Conservation (phyloP, 2,113 vertebrate species). For the Perca fluviatilis region DNA sequence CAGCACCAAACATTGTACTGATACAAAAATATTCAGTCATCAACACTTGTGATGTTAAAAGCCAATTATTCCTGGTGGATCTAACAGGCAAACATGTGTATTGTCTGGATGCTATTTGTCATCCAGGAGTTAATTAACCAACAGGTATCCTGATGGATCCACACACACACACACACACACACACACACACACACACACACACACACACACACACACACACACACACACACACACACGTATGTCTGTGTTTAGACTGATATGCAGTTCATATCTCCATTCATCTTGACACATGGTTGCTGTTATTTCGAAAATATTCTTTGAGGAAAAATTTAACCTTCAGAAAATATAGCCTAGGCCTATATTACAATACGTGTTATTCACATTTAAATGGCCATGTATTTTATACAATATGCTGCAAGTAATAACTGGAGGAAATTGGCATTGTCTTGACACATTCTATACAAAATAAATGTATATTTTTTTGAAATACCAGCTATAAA, state of each 20-base stretch:
- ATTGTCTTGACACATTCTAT: too few relatives aligned
- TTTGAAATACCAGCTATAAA: not conserved
- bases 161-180: not conserved
- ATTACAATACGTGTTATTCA: not conserved
- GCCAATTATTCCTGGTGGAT: not conserved
- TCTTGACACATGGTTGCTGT: constrained; percentile 13
- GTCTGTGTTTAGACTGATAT: constrained; percentile 6
- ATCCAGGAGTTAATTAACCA: too few relatives aligned
- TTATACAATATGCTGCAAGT: fast-evolving
- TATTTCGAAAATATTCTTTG: not conserved
- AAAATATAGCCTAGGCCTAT: too few relatives aligned
- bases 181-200: not conserved
- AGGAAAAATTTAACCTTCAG: not conserved
- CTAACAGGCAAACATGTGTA: not conserved
- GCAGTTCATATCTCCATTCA: constrained; percentile 13
- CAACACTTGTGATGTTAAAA: not conserved
- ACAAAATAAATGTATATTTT: too few relatives aligned
- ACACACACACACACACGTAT: not conserved
- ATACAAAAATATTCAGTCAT: not conserved
- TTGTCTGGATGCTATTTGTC: too few relatives aligned
- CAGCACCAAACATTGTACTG: not conserved
- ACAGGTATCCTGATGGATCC: not conserved
- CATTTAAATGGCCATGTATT: not conserved
- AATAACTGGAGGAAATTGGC: not conserved
- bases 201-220: constrained; percentile 25